Percentiles rank a stretch among this genome's conserved stretches.
Conservation (phyloP, 2,113 vertebrate genomes). For the Tenebrosternarchus preto region DNA sequence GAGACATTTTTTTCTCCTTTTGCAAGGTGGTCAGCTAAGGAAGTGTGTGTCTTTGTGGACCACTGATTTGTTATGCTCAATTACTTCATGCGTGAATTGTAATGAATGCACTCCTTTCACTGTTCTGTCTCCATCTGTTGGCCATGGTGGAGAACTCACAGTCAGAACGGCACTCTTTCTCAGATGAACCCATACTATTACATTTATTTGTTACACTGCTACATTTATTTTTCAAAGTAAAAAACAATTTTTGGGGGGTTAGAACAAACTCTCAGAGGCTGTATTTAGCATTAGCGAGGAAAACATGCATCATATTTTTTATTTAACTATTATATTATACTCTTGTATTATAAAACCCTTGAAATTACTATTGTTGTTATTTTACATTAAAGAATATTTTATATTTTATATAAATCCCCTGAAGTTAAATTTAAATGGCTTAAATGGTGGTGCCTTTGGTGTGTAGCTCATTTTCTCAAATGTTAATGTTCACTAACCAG, state of each 20-base stretch:
- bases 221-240: neutral
- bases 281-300: neutral
- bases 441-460: neutral
- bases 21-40: neutral
- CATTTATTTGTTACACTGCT: neutral
- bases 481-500: conserved; percentile 39
- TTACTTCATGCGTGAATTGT: neutral
- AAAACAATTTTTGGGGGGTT: neutral
- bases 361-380: neutral
- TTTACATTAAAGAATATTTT: neutral
- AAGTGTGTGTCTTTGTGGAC: no score
- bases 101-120: neutral
- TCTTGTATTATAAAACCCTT: neutral
- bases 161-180: neutral
- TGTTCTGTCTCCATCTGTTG: conserved; percentile 59
- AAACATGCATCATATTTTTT: neutral
- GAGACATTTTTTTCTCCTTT: neutral
- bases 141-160: conserved; percentile 22
- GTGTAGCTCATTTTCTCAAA: neutral
- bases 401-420: neutral
- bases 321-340: neutral
- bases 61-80: neutral
- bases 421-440: neutral
- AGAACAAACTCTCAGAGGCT: neutral
- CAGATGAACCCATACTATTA: neutral